phyloP scores from a whole-genome alignment of 2,888 invertebrate species.

The Archaeoteleia sp. region DNA sequence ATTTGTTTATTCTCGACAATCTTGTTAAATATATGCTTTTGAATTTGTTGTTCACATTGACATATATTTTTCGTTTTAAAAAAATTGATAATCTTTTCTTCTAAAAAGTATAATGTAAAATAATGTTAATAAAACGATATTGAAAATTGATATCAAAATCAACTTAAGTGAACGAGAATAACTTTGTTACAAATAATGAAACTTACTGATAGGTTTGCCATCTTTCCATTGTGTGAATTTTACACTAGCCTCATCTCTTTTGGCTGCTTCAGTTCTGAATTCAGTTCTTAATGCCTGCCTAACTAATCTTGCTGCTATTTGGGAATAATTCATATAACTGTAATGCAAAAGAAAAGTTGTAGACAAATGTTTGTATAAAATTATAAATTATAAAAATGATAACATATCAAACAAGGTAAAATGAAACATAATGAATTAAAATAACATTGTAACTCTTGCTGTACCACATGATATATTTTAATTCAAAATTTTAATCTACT shows the following conservation, averaged over 20 bases:
- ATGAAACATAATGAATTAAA: neutral
- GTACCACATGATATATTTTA: no score
- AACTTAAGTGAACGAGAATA: no score
- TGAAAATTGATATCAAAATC: no score
- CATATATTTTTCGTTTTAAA: no score
- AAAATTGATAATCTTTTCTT: no score
- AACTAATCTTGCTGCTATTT: constrained; percentile 90
- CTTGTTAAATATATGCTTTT: no score
- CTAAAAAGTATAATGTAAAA: no score
- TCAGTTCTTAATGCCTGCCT: constrained; percentile 88
- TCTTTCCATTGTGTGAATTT: constrained; percentile 92
- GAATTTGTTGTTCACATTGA: no score
- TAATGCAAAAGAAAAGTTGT: constrained; percentile 45
- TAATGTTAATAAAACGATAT: no score
- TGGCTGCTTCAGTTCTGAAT: constrained; percentile 82
- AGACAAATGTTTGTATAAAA: no score
- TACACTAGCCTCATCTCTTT: constrained; percentile 85
- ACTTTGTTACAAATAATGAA: constrained; percentile 1
- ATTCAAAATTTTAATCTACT: no score
- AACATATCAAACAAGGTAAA: neutral
- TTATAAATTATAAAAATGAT: constrained; percentile 3
- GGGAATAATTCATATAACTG: constrained; percentile 97
- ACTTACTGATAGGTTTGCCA: constrained; percentile 90
- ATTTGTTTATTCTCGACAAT: no score
- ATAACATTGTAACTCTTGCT: neutral